Base-by-base conservation (phyloP, 2,797 vertebrate species). In the Typhlichthys subterraneus region DNA sequence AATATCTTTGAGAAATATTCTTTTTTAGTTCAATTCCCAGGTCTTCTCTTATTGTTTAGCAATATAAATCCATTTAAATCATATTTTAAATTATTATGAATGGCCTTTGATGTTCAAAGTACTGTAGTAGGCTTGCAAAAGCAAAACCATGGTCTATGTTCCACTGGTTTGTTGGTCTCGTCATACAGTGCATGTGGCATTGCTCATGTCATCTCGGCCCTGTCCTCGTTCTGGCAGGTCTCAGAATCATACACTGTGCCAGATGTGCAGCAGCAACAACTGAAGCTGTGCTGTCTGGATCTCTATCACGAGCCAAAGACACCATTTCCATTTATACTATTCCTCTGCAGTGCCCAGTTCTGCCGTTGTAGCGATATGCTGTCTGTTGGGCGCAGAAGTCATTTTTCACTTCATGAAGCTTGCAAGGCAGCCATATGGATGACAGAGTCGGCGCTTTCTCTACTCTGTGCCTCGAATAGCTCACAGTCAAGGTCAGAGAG, bases 391-490 rank as follows among this genome's bases (percentile, higher is more conserved):
- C 23, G 57, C 3, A 2, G 45, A 23, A 63, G 42, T 59, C 69
- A 75, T 82, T 85, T 87, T 60, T 84, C 73, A 82, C 66, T 80
- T 76, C 55, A 65, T 65, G 76, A 65, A 68, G 76, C 75, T 78
- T 76, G 61, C 77, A 76, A 69, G 68, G 72, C 70, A 76, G 70
- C 80, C 84, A 71, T 74, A 82, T 83, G 76, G 75, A 78, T 61
- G 65, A 42, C 9, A 42, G 60, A 71, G 64, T 65, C 67, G 63
- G 73, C 60, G 75, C 66, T 62, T 72, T 70, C 70, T 6, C 29
- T 11, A 5, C 54, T 70, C 69, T 6, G 64, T 67, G 69, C 65
- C 61, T 64, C 57, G 62, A 59, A 78, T 84, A 61, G 57, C 63
- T 77, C 67, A 75, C 69, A 46, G 53, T 67, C 63, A 79, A 86